Evolutionary conservation across 2,888 invertebrate species (phyloP).

Genomic region (Taphrorychus bicolor): DNA sequence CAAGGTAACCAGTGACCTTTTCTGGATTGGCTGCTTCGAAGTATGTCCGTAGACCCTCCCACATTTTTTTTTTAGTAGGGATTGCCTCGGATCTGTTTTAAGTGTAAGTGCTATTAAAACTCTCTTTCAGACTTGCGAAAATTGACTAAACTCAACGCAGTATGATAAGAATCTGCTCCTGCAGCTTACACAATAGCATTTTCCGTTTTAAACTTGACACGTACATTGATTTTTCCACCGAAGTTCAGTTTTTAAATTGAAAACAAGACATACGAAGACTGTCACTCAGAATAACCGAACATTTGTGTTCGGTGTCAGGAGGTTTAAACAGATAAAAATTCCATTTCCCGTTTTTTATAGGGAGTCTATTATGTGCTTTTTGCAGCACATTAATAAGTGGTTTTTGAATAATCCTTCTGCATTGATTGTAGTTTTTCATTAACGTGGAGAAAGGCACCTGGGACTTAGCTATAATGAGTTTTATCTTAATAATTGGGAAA

Average conservation of each 20-base stretch:
- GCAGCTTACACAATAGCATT: conserved; percentile 14
- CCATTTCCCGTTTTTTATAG: conserved; percentile 55
- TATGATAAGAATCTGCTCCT: conserved; percentile 25
- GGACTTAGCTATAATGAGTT: conserved; percentile 24
- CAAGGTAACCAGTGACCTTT: conserved; percentile 56
- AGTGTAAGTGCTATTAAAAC: no score
- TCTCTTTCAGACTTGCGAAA: background rate
- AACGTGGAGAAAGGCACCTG: conserved; percentile 2
- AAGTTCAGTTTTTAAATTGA: conserved; percentile 51
- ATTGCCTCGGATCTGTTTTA: conserved; percentile 13
- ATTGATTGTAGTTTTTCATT: background rate
- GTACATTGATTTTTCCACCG: conserved; percentile 50
- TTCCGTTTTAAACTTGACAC: conserved; percentile 51
- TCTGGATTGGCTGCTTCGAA: conserved; percentile 56
- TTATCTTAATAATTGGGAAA: conserved; percentile 23
- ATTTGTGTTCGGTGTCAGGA: conserved; percentile 51
- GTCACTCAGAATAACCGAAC: conserved; percentile 51
- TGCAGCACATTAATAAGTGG: background rate
- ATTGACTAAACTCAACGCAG: conserved; percentile 9
- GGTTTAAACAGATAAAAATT: conserved; percentile 56
- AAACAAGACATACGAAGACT: conserved; percentile 54
- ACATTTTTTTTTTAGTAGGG: conserved; percentile 40
- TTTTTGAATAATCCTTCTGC: background rate
- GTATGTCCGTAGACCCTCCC: conserved; percentile 58
- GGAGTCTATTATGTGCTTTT: background rate